A percentile compares a stretch with the other conserved stretches of the same genome.
Evolutionary conservation across 2,113 vertebrate genomes (phyloP).

Genomic region (Podilymbus podiceps): DNA sequence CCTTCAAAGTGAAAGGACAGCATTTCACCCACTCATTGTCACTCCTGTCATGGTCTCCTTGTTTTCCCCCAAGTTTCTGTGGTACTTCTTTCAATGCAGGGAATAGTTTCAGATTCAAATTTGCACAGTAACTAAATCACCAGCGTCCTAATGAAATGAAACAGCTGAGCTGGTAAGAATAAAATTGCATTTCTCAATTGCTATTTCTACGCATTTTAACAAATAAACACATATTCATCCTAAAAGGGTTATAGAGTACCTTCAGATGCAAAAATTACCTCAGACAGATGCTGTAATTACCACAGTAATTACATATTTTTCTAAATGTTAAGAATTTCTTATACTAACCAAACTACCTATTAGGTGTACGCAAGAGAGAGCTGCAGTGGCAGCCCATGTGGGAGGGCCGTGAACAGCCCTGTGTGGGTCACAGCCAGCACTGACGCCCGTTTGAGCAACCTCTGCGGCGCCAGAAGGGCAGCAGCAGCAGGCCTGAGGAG

Average conservation of each 20-base stretch:
- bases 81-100: neutral
- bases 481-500: neutral
- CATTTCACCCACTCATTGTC: rapidly evolving
- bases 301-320: neutral
- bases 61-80: neutral
- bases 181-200: neutral
- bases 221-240: neutral
- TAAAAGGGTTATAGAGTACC: neutral
- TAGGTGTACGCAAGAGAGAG: neutral
- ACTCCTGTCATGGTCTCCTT: neutral
- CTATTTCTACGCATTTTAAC: neutral
- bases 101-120: neutral
- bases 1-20: neutral
- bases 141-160: neutral
- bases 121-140: neutral
- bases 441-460: neutral
- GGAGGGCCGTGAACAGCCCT: neutral
- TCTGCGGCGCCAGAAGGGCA: neutral
- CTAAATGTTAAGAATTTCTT: neutral
- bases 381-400: neutral
- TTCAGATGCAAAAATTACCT: neutral
- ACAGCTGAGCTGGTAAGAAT: neutral
- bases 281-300: neutral
- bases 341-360: neutral
- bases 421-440: neutral